These are phyloP conservation scores for Tachysurus vachellii DNA, from an alignment of 2,113 vertebrate genomes.

Conservation along the genomic window DNA sequence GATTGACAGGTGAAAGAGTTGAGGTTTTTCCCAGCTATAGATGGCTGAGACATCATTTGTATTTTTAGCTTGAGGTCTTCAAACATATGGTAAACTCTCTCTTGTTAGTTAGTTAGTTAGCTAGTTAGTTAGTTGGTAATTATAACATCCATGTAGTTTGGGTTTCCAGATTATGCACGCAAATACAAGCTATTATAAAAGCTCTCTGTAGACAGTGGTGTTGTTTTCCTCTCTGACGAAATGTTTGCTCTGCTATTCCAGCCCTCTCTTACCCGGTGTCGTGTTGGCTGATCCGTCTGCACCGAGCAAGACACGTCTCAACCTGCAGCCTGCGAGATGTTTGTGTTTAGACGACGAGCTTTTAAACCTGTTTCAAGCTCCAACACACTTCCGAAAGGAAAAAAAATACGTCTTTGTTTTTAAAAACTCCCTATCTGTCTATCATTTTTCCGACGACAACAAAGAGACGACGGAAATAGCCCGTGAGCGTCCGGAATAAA, in stretches of 20 bases:
- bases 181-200: background rate
- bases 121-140: background rate
- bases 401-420: background rate
- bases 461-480: background rate
- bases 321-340: conserved; percentile 12
- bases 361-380: conserved; percentile 35
- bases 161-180: background rate
- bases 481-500: background rate
- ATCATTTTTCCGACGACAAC: background rate
- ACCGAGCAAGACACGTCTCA: conserved; percentile 1
- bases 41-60: background rate
- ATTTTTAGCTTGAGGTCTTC: background rate
- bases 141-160: background rate
- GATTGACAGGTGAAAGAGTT: background rate
- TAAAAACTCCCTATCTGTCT: background rate
- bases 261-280: background rate
- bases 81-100: background rate
- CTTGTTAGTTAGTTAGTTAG: background rate
- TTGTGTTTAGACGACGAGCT: conserved; percentile 37
- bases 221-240: background rate
- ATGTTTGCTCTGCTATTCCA: background rate
- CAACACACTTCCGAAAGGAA: conserved; percentile 19
- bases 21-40: background rate
- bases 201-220: background rate
- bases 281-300: background rate